Conservation (phyloP, 2,797 vertebrate species). For the Gephyroberyx darwinii region DNA sequence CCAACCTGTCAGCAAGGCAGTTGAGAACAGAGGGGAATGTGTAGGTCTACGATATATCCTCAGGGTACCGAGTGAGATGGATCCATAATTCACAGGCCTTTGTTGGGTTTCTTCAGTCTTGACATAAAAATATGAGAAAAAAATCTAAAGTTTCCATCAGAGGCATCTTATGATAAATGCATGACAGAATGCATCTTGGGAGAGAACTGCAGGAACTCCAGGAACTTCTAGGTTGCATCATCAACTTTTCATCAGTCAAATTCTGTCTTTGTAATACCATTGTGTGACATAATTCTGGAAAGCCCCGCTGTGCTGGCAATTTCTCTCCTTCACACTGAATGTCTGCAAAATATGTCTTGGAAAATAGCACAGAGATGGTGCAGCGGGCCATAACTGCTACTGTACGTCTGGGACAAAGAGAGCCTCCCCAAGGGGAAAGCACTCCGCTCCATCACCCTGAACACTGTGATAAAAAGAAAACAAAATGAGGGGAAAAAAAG, state of each 20-base stretch:
- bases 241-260: slow-evolving; percentile 48
- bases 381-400: slow-evolving; percentile 28
- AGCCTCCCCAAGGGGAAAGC: slow-evolving; percentile 14
- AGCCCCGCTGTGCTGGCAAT: slow-evolving; percentile 2
- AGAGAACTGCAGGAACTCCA: slow-evolving; percentile 3
- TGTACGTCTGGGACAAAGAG: slow-evolving; percentile 36
- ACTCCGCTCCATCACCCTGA: slow-evolving; percentile 34
- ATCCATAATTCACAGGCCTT: slow-evolving; percentile 14
- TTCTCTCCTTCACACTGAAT: slow-evolving; percentile 8
- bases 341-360: slow-evolving; percentile 28
- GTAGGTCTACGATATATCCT: slow-evolving; percentile 15
- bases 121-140: not conserved
- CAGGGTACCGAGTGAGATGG: not conserved
- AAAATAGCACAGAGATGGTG: slow-evolving; percentile 40
- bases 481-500: not conserved
- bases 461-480: not conserved
- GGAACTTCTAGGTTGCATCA: slow-evolving; percentile 28
- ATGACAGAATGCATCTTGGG: slow-evolving; percentile 10
- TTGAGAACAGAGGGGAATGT: not conserved
- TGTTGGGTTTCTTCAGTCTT: not conserved
- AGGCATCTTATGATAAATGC: slow-evolving; percentile 37
- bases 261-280: slow-evolving; percentile 10
- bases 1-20: not conserved
- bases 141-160: slow-evolving; percentile 5
- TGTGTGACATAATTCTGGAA: slow-evolving; percentile 36